Percentiles rank a stretch among this genome's conserved stretches.
Conservation (phyloP, 2,888 invertebrate genomes). For the Stenotaenia linearis region DNA sequence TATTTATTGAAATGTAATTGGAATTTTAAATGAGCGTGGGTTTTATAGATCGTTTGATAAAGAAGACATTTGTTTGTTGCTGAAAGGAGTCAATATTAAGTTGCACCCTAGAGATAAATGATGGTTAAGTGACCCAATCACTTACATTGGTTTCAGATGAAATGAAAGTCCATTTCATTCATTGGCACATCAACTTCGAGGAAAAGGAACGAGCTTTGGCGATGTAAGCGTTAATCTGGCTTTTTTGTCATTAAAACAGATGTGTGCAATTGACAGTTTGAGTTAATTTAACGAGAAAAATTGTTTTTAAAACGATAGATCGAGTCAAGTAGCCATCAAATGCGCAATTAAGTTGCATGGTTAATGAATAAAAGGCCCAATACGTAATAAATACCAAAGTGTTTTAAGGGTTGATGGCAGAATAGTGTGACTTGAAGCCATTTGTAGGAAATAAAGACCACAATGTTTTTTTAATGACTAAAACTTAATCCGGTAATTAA, state of each 20-base stretch:
- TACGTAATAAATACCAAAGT: slow-evolving; percentile 11
- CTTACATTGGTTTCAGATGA: slow-evolving; percentile 6
- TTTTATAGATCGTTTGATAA: neutral
- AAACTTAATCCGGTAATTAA: slow-evolving; percentile 24
- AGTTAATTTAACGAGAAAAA: neutral
- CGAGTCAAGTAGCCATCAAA: slow-evolving; percentile 3
- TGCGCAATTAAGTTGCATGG: neutral
- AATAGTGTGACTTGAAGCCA: slow-evolving; percentile 8
- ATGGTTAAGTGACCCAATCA: slow-evolving; percentile 26
- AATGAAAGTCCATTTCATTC: slow-evolving; percentile 21
- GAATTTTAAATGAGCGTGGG: neutral
- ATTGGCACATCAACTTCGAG: neutral
- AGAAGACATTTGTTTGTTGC: neutral
- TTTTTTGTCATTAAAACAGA: neutral
- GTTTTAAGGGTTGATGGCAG: slow-evolving; percentile 7
- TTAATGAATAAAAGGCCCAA: neutral
- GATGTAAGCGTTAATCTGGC: neutral
- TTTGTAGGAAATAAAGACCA: slow-evolving; percentile 11
- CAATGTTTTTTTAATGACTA: slow-evolving; percentile 24
- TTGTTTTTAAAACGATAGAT: neutral
- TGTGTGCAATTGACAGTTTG: neutral
- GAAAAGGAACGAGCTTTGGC: neutral
- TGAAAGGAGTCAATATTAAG: slow-evolving; percentile 8
- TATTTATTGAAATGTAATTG: neutral
- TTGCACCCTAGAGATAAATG: slow-evolving; percentile 14